Evolutionary conservation across 2,113 vertebrate genomes (phyloP), one percentile per base, ranked within the genome.

Genomic region (Polyodon spathula): DNA sequence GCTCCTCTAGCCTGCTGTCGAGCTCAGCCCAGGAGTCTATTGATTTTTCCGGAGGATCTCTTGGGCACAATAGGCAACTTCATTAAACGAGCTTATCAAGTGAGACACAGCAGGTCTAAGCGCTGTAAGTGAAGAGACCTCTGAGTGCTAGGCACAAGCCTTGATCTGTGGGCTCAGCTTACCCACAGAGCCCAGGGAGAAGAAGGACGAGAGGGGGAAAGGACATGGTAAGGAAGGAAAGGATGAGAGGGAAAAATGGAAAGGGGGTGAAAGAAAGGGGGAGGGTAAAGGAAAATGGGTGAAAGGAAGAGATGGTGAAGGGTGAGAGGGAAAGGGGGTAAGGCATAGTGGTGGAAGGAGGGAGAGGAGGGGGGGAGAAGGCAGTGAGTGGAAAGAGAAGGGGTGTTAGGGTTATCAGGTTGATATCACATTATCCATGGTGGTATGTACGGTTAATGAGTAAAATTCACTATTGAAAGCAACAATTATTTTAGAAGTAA

Each of bases 11-110:
- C n/a, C n/a, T n/a, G n/a, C n/a, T n/a, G n/a, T n/a, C n/a, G n/a
- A n/a, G n/a, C n/a, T n/a, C n/a, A 62, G 65, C 72, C 61, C 42
- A 57, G 51, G 43, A 53, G 52, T 42, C 44, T 63, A 54, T 62
- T 51, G 51, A 64, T 62, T 16, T 61, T 66, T 44, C 43, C 43
- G 7, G 43, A 44, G 12, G 7, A 44, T 44, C 43, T 44, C 43
- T 8, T 12, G 43, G 43, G 43, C 12, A 44, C 43, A 44, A 44
- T 44, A 44, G 43, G 1, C 70, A 67, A 68, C 66, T 74, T 76
- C 63, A 77, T 76, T 74, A 73, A 65, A 56, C 8, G 39, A 58
- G 63, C 55, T 52, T 54, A 51, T 77, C 69, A 60, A 69, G 64
- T 62, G 73, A 66, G 54, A 71, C 67, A 39, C 54, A 1, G 46